Evolutionary conservation across 2,888 invertebrate species (phyloP), one percentile per base, ranked within the genome.

Genomic region (Podotricha telesiphe): DNA sequence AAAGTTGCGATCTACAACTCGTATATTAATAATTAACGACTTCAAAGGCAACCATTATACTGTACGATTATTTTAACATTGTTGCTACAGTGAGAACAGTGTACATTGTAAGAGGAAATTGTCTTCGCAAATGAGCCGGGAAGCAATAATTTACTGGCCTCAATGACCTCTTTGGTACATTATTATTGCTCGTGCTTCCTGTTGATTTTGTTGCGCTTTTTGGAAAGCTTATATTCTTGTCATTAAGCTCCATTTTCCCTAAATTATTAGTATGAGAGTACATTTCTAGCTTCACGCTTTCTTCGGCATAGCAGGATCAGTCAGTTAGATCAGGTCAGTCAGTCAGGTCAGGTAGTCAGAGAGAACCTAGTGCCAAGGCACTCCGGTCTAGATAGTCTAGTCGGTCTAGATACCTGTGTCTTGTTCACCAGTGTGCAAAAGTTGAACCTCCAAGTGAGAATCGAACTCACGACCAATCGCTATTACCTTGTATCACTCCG

Each of bases 71-170:
- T n/a, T 56, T 47, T 51, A 56, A 71, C 71, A 71, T 56, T 69
- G 71, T 73, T 65, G 66, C 47, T 65, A 68, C 56, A 70, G 65
- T 70, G 67, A 28, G 67, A 78, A n/a, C n/a, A 88, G 79, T 80
- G 75, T 84, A 80, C 82, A 90, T 89, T 89, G 80, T 81, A 78
- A n/a, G n/a, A 79, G 92, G 91, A 92, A 91, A 91, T 91, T 86
- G 89, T 89, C 83, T 85, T 83, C 82, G 82, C 82, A 85, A 88
- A 89, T 86, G 88, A 87, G 84, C 80, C 86, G 83, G 82, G 81
- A 82, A 81, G 85, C 80, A 81, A 86, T 91, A 91, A 79, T 73
- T 77, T 74, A 77, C 76, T 69, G 73, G 65, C 64, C 75, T 76
- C 74, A 77, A 78, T 77, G 77, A 75, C 75, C 75, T 74, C 76